Base-by-base conservation (phyloP, 2,888 invertebrate genomes). In the Operophtera brumata region DNA sequence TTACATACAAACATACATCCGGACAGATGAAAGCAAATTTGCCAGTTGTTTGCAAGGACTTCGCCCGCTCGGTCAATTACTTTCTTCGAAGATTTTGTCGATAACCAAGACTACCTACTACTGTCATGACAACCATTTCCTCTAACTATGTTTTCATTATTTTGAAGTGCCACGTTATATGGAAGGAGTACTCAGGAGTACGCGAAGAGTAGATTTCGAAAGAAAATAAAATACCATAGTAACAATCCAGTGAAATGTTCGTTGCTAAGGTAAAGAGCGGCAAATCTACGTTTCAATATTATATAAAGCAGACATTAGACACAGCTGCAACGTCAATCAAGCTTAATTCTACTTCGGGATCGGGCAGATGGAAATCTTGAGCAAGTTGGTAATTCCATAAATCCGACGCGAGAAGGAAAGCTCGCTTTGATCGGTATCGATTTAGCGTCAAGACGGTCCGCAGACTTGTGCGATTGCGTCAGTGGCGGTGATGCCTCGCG, bases 341-440 rank as follows among this genome's bases (percentile, higher is more conserved):
- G 53, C 49, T 48, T 54, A 20, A 55, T 36, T 54, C 52, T 48
- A 57, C 42, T 44, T 52, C 40, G 46, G 37, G 50, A 54, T 25
- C 48, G 34, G 46, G 46, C 54, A 58, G 68, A 69, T 65, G 68
- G 64, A 64, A 56, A 67, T 47, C 56, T 47, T 47, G 45, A 58
- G 65, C 67, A 64, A 62, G 68, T 65, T 52, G 53, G 67, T 68
- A 66, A 72, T 75, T 69, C 61, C 67, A 77, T 80, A 81, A 81
- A 80, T 78, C 74, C 65, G 64, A 55, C 55, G 62, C 57, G 65
- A 69, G 69, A 73, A 75, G 78, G 74, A 81, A 75, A 81, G 69
- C 75, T 82, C 70, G 74, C 86, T 87, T 86, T 86, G 86, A 89
- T 88, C 86, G 76, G 80, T 62, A 85, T 82, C 78, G 71, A 86